phyloP scores from a whole-genome alignment of 1,140 invertebrate genomes.

The Eueides isabella region DNA sequence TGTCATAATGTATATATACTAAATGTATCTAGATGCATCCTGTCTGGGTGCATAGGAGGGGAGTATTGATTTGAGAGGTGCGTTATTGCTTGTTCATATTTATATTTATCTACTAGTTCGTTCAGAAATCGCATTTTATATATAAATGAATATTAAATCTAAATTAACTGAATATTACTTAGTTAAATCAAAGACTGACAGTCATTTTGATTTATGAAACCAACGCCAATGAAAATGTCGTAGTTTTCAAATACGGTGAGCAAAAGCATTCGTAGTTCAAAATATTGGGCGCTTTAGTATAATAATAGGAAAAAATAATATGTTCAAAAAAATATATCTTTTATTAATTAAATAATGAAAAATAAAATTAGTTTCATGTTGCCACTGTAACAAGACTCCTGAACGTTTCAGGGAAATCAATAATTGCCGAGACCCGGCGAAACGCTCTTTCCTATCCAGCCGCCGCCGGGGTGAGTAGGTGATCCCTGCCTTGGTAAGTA shows the following conservation, averaged over 20 bases:
- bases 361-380: background rate
- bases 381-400: background rate
- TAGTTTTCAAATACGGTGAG: background rate
- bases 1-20: background rate
- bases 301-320: background rate
- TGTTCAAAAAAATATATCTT: background rate
- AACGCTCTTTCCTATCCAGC: slow-evolving; percentile 1
- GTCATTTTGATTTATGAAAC: background rate
- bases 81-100: slow-evolving; percentile 11
- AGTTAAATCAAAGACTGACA: background rate
- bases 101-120: background rate
- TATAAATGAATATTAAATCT: background rate
- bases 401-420: slow-evolving; percentile 9
- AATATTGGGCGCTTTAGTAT: background rate
- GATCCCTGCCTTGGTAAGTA: background rate
- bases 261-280: background rate
- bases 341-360: background rate
- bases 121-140: background rate
- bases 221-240: background rate
- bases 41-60: slow-evolving; percentile 2
- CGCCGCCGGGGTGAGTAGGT: background rate
- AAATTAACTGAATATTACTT: background rate
- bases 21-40: slow-evolving; percentile 7
- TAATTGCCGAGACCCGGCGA: background rate
- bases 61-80: background rate